Base-by-base conservation (phyloP, 2,797 vertebrate genomes). In the Cirrhinus mrigala region DNA sequence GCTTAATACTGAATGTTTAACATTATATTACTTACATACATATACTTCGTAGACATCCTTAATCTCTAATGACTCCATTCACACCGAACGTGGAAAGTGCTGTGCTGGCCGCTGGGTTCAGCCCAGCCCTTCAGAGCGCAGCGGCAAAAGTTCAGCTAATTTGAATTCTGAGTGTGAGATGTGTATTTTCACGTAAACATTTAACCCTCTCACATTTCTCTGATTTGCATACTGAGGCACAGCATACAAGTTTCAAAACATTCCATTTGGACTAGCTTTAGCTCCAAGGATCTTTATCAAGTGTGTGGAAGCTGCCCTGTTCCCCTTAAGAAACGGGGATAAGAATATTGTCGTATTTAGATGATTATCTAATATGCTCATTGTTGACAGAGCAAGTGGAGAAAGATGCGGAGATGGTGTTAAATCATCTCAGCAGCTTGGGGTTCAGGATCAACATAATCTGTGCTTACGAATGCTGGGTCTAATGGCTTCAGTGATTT, bases 291-390 rank as follows among this genome's bases (percentile, higher is more conserved):
- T 79, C n/a, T 85, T 85, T 33, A 74, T 27, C 66, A 83, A 79
- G 37, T 85, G 75, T 75, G 82, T 69, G 75, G 66, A 85, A 62
- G 52, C 62, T 50, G 70, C 46, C 16, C 50, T 85, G 29, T 68
- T 18, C n/a, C 81, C 50, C 1, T 18, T 75, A 14, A 20, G 58
- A 27, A 66, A 84, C 27, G 3, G 46, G 60, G 11, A 77, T 84
- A 24, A 52, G 73, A 56, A 68, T 68, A 50, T 66, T 77, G 7
- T 69, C 52, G 0, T 79, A 56, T 11, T 62, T 66, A 29, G 86
- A 83, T n/a, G 46, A 87, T 22, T 83, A 83, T 48, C 56, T 87
- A 15, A 74, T 84, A 60, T 84, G 81, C 24, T 68, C 82, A 8
- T 40, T 18, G 1, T 62, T 11, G 29, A 68, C 18, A 27, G 37